A percentile compares a stretch with the other conserved stretches of the same genome.
Conservation (phyloP, 1,140 invertebrate genomes). For the Brachionus angularis region DNA sequence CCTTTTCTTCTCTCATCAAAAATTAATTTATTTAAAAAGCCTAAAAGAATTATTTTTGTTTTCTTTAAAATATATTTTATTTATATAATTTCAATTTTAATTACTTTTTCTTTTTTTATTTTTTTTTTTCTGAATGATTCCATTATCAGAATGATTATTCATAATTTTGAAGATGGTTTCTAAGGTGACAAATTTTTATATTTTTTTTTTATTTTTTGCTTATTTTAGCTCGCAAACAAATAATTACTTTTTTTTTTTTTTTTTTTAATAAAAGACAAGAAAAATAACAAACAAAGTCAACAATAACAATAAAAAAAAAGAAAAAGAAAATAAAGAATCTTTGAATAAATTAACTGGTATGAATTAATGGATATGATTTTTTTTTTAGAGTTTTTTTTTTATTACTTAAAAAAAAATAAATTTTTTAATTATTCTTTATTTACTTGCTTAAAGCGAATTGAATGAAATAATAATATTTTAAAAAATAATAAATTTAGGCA, state of each 20-base stretch:
- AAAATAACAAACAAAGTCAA: constrained; percentile 43
- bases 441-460: not conserved
- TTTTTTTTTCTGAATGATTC: not conserved
- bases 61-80: no score
- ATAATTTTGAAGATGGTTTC: constrained; percentile 40
- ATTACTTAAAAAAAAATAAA: not conserved
- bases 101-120: no score
- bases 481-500: constrained; percentile 6
- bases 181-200: constrained; percentile 17
- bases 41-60: no score
- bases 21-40: no score
- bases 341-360: constrained; percentile 39
- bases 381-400: not conserved
- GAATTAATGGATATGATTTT: not conserved
- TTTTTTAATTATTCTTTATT: not conserved
- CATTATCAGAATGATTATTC: constrained; percentile 41
- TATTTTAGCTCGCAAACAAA: constrained; percentile 36
- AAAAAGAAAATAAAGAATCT: constrained; percentile 34
- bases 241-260: no score
- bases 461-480: not conserved
- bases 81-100: no score
- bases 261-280: constrained; percentile 43
- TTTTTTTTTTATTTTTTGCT: not conserved
- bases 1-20: no score
- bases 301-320: constrained; percentile 4